Conservation (phyloP, 2,797 vertebrate species). For the Enteromius afrohamiltoni region DNA sequence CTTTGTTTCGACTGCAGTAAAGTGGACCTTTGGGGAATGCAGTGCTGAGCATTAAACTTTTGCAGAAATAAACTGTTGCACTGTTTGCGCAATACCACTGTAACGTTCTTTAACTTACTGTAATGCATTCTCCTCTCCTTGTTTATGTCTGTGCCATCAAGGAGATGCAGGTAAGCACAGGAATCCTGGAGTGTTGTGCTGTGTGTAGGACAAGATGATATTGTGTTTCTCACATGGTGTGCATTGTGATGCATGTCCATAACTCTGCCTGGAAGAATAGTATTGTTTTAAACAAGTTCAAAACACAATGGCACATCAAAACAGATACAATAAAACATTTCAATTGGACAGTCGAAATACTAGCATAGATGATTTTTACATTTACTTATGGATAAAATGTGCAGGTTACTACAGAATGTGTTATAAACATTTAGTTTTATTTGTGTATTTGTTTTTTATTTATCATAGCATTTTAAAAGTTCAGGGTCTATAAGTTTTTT, state of each 20-base stretch:
- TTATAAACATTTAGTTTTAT: neutral
- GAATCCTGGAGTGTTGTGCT: conserved; percentile 58
- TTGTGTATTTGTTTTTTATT: neutral
- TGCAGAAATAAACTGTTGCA: conserved; percentile 9
- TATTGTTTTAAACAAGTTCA: neutral
- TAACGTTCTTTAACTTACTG: conserved; percentile 53
- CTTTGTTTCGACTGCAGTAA: neutral
- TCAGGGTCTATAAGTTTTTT: neutral
- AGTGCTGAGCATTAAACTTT: neutral
- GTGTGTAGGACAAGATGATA: conserved; percentile 53
- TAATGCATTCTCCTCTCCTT: conserved; percentile 70
- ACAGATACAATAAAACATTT: neutral
- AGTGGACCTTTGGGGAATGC: neutral
- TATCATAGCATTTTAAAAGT: neutral
- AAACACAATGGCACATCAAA: neutral
- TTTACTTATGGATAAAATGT: neutral
- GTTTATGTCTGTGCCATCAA: conserved; percentile 72
- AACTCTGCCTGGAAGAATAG: neutral
- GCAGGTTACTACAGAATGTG: neutral
- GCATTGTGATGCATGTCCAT: conserved; percentile 32
- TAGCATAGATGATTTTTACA: neutral
- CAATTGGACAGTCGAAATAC: neutral
- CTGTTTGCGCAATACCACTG: conserved; percentile 22
- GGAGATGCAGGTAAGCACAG: conserved; percentile 81
- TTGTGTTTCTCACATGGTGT: conserved; percentile 20